Percentiles rank a stretch among this genome's conserved stretches.
phyloP scores from a whole-genome alignment of 2,888 invertebrate species.

The Andrena minutula region DNA sequence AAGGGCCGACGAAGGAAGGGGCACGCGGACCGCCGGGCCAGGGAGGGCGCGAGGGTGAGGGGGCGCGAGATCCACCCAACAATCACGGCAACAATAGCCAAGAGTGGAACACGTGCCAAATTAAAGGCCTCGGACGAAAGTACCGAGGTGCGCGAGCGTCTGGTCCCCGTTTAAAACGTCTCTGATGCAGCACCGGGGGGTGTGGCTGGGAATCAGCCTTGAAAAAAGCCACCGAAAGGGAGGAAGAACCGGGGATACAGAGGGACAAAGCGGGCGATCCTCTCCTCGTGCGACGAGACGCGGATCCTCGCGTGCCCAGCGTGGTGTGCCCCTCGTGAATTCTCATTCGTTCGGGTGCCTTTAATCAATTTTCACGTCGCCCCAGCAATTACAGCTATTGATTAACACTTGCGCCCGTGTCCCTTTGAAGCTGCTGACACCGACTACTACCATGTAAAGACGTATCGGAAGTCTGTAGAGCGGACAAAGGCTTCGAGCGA shows the following conservation, averaged over 20 bases:
- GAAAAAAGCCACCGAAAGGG: conserved; percentile 51
- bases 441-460: no score
- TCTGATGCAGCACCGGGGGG: conserved; percentile 45
- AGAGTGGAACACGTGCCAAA: conserved; percentile 82
- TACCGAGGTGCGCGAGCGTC: conserved; percentile 58
- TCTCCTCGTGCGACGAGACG: background rate
- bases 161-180: conserved; percentile 59
- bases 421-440: no score
- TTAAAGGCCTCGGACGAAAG: conserved; percentile 79
- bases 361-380: background rate
- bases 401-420: no score
- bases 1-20: conserved; percentile 50
- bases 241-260: conserved; percentile 9
- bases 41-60: conserved; percentile 12
- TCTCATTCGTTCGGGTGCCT: background rate
- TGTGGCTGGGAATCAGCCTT: conserved; percentile 57
- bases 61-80: conserved; percentile 71
- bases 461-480: no score
- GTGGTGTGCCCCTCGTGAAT: background rate
- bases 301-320: background rate
- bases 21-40: background rate
- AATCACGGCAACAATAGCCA: conserved; percentile 81
- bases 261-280: conserved; percentile 33
- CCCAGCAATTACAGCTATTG: no score
- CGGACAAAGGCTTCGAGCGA: no score